Base-by-base conservation (phyloP, 1,140 invertebrate genomes). In the Bombus sylvicola region DNA sequence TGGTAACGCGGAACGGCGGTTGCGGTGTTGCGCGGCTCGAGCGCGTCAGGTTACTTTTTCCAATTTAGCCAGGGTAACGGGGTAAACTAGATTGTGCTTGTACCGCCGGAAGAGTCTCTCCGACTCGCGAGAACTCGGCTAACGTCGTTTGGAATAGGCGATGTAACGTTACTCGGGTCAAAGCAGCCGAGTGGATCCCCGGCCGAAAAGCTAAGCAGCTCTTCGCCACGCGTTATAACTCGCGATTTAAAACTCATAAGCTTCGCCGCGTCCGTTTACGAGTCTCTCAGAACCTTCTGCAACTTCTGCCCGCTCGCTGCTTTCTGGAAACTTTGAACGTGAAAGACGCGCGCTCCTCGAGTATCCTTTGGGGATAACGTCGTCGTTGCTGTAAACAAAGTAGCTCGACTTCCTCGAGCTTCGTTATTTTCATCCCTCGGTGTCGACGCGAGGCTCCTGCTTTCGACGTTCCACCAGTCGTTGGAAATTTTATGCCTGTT, bases 241-340 rank as follows among this genome's bases (percentile, higher is more conserved):
- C 77, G 88, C 86, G 85, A 92, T 92, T 93, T 92, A 87, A 90
- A 93, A 91, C 87, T 89, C 82, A 66, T 88, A 85, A 90, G 89
- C 68, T 69, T 31, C 72, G 79, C 71, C 39, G 71, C 41, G 69
- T n/a, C 28, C 66, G 82, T 82, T 89, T 81, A 64, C 83, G 34
- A 66, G 13, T 8, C 64, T 34, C n/a, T 66, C 37, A 1, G 22
- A 47, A 62, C 10, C 10, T 62, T 62, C 34, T 1, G 6, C 34
- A 34, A 15, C 22, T 37, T 37, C 68, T 12, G 31, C 28, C 66
- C 22, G 15, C 5, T 28, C 18, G 9, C 0, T 69, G 22, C 78
- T 69, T 31, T 87, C 34, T 62, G 57, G 13, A 86, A 90, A 91
- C 72, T 92, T 92, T 79, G 57, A 57, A 62, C 71, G 43, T 41